Evolutionary conservation across 2,113 vertebrate species (phyloP).

Genomic region (Gymnogyps californianus): DNA sequence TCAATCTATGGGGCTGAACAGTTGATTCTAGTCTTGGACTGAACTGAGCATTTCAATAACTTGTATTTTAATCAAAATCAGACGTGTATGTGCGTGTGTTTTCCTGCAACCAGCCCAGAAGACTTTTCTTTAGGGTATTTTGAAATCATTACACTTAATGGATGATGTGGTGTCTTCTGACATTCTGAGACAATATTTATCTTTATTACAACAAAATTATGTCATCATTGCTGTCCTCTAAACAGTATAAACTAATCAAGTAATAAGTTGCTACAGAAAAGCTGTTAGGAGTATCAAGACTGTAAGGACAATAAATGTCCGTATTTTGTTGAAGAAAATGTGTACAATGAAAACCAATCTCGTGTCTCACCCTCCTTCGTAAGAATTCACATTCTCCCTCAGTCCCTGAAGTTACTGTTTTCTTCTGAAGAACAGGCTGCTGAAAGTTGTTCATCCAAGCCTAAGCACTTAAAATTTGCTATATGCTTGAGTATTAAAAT

Average conservation of each 20-base stretch:
- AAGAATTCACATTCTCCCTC: not conserved
- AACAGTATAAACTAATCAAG: not conserved
- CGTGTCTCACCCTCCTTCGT: accelerated
- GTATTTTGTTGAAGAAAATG: not conserved
- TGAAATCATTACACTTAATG: not conserved
- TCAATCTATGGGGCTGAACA: slow-evolving; percentile 7
- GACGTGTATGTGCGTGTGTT: not conserved
- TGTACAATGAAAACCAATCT: not conserved
- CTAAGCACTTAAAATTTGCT: not conserved
- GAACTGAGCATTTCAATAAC: slow-evolving; percentile 41
- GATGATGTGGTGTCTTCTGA: not conserved
- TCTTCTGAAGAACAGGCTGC: not conserved
- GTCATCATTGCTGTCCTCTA: not conserved
- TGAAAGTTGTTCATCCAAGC: not conserved
- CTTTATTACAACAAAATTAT: slow-evolving; percentile 15
- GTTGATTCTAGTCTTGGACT: slow-evolving; percentile 48
- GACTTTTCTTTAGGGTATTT: slow-evolving; percentile 18
- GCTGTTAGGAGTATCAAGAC: not conserved
- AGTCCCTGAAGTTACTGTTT: not conserved
- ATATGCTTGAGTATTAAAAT: not conserved
- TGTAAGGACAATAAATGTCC: not conserved
- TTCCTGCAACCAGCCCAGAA: not conserved
- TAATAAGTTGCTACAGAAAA: slow-evolving; percentile 6
- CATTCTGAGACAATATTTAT: not conserved
- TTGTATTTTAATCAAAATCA: slow-evolving; percentile 51